Evolutionary conservation across 2,888 invertebrate genomes (phyloP).

Genomic region (Malthinus flaveolus): DNA sequence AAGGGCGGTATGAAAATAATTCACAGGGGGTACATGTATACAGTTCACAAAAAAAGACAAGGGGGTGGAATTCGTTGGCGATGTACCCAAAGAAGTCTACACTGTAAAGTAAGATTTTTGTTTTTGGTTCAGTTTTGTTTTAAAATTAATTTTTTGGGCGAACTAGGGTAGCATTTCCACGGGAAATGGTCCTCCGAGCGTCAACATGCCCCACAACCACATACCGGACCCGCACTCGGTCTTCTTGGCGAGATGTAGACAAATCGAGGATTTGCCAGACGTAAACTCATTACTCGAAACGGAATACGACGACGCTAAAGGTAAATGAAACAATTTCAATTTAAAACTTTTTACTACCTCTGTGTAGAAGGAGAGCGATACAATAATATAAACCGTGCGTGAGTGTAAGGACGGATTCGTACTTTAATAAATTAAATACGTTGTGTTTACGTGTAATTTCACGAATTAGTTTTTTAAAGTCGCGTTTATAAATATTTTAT

Average conservation of each 20-base stretch:
- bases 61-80: slow-evolving; percentile 55
- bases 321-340: slow-evolving; percentile 17
- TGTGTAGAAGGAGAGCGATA: background rate
- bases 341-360: slow-evolving; percentile 1
- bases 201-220: slow-evolving; percentile 56
- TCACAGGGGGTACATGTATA: slow-evolving; percentile 56
- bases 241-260: slow-evolving; percentile 47
- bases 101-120: slow-evolving; percentile 52
- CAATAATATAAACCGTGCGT: slow-evolving; percentile 3
- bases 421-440: background rate
- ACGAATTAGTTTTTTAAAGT: no score
- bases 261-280: slow-evolving; percentile 30
- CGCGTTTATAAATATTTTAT: no score
- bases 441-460: no score
- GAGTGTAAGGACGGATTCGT: background rate
- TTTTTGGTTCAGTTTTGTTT: no score
- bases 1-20: slow-evolving; percentile 57
- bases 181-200: slow-evolving; percentile 47
- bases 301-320: slow-evolving; percentile 33
- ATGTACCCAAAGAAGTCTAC: slow-evolving; percentile 53
- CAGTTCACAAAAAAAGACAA: slow-evolving; percentile 54
- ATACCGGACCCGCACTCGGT: slow-evolving; percentile 53
- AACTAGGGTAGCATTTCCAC: slow-evolving; percentile 51
- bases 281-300: slow-evolving; percentile 25
- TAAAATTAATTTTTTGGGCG: background rate